These are phyloP conservation scores for Gymnoscopelus braueri DNA, from an alignment of 2,797 vertebrate genomes.

Conservation along the genomic window DNA sequence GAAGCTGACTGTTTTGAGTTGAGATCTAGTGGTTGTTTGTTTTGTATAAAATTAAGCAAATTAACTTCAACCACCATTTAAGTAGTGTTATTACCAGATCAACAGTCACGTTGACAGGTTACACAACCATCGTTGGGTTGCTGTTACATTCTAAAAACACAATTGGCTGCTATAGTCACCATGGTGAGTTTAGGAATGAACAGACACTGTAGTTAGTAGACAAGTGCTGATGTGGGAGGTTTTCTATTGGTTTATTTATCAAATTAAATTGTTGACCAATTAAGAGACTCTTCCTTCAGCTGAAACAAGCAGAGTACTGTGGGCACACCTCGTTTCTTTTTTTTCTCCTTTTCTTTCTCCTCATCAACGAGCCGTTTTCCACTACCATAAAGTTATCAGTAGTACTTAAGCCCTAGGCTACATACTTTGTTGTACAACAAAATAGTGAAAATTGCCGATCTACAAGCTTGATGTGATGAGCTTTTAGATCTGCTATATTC, in stretches of 20 bases:
- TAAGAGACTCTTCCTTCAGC: not conserved
- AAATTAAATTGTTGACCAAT: slow-evolving; percentile 13
- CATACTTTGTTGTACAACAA: too few species aligned
- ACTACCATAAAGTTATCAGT: not conserved
- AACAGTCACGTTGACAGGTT: slow-evolving; percentile 23
- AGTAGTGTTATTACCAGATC: slow-evolving; percentile 51
- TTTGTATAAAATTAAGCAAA: not conserved
- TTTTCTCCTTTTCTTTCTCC: not conserved
- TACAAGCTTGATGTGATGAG: too few species aligned
- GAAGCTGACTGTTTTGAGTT: not conserved
- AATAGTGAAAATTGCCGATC: not conserved
- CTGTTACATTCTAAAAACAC: too few species aligned
- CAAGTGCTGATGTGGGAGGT: not conserved
- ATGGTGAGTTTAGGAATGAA: slow-evolving; percentile 2
- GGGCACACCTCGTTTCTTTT: too few species aligned
- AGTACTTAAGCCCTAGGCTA: too few species aligned
- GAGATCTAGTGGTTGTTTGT: not conserved
- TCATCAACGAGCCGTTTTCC: slow-evolving; percentile 46
- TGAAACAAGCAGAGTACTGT: not conserved
- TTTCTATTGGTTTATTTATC: slow-evolving; percentile 26
- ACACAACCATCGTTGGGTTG: not conserved
- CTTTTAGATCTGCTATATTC: too few species aligned
- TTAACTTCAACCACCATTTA: slow-evolving; percentile 23
- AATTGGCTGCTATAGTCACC: not conserved
- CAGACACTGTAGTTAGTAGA: not conserved